Conservation (phyloP, 2,888 invertebrate species). For the Gerosis bhagava region DNA sequence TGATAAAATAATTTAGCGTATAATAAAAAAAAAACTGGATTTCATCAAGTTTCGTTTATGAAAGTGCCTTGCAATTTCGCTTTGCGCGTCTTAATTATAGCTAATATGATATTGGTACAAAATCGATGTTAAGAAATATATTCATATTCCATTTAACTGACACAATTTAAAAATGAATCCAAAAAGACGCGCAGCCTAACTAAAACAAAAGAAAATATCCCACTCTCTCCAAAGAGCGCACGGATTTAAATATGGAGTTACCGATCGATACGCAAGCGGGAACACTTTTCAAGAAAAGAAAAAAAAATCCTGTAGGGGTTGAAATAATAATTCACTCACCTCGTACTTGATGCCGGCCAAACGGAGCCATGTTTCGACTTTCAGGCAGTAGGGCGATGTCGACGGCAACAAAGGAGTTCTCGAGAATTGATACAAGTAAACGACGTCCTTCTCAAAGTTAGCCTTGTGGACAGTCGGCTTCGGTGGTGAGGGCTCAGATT, state of each 20-base stretch:
- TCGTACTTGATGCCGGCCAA: slow-evolving; percentile 96
- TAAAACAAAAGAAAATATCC: slow-evolving; percentile 15
- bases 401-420: slow-evolving; percentile 95
- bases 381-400: slow-evolving; percentile 95
- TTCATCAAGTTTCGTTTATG: too few relatives aligned
- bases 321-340: slow-evolving; percentile 81
- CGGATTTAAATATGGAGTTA: slow-evolving; percentile 34
- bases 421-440: slow-evolving; percentile 97
- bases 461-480: slow-evolving; percentile 93
- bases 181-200: slow-evolving; percentile 15
- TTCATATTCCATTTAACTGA: too few relatives aligned
- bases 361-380: slow-evolving; percentile 97
- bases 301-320: not conserved
- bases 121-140: too few relatives aligned
- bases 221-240: slow-evolving; percentile 12
- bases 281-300: slow-evolving; percentile 12
- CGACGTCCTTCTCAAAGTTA: slow-evolving; percentile 95
- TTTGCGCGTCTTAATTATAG: too few relatives aligned
- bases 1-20: too few relatives aligned
- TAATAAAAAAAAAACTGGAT: too few relatives aligned
- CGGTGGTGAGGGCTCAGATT: slow-evolving; percentile 85
- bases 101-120: too few relatives aligned
- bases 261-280: slow-evolving; percentile 41
- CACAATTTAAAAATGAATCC: too few relatives aligned
- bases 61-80: too few relatives aligned